Percentiles rank a stretch among this genome's conserved stretches.
Evolutionary conservation across 2,888 invertebrate species (phyloP).

Genomic region (Proisotoma minuta): DNA sequence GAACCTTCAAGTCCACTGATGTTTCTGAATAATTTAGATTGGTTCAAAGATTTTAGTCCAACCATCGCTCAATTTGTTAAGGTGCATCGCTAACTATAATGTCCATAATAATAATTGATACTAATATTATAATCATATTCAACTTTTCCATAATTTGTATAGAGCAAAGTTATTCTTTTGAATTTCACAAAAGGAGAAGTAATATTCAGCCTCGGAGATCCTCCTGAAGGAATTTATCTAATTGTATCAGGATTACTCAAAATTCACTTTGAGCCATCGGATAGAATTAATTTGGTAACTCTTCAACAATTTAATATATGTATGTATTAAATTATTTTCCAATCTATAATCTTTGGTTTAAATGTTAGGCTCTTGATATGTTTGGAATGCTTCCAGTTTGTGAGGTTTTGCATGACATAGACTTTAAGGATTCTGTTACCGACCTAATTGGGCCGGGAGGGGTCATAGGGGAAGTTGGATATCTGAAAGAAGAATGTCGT

Average conservation of each 20-base stretch:
- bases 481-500: slow-evolving; percentile 58
- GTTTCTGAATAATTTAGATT: slow-evolving; percentile 49
- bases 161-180: slow-evolving; percentile 49
- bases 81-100: slow-evolving; percentile 42
- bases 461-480: slow-evolving; percentile 60
- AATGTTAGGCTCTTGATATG: slow-evolving; percentile 51
- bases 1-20: slow-evolving; percentile 51
- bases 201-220: slow-evolving; percentile 50
- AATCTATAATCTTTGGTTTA: background rate
- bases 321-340: background rate
- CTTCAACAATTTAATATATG: background rate
- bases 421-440: slow-evolving; percentile 54
- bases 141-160: background rate
- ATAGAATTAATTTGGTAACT: slow-evolving; percentile 50
- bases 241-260: slow-evolving; percentile 53
- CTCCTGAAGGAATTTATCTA: slow-evolving; percentile 52
- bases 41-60: slow-evolving; percentile 49
- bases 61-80: slow-evolving; percentile 47
- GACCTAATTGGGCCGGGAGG: slow-evolving; percentile 61
- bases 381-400: slow-evolving; percentile 37
- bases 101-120: background rate
- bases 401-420: slow-evolving; percentile 54
- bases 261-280: slow-evolving; percentile 49
- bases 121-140: background rate
- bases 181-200: slow-evolving; percentile 50